Conservation (phyloP, 1,140 invertebrate species). For the Heterodera schachtii region DNA sequence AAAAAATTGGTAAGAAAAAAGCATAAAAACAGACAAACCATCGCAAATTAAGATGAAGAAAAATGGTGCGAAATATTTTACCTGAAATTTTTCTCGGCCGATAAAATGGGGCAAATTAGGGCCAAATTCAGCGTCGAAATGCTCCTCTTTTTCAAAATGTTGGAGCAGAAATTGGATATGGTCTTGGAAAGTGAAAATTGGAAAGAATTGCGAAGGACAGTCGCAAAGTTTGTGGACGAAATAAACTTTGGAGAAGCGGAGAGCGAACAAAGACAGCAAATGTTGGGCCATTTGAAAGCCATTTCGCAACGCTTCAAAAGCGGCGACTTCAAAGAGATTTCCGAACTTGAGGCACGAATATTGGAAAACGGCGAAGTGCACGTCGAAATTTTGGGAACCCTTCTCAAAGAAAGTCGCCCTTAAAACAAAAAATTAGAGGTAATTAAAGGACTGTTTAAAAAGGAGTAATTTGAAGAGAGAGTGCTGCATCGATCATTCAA, state of each 20-base stretch:
- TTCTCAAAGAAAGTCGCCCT: background rate
- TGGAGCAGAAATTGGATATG: background rate
- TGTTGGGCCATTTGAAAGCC: background rate
- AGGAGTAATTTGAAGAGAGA: background rate
- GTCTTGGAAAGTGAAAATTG: background rate
- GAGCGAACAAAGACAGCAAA: background rate
- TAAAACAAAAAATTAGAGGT: background rate
- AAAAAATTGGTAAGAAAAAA: background rate
- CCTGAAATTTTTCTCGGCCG: background rate
- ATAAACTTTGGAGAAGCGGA: background rate
- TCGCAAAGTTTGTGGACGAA: background rate
- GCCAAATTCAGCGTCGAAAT: background rate
- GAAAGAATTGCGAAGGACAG: background rate
- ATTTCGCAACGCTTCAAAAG: background rate
- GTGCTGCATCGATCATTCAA: too few species aligned
- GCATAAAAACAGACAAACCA: background rate
- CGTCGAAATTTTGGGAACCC: background rate
- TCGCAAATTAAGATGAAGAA: background rate
- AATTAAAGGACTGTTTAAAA: background rate
- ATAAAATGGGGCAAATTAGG: background rate
- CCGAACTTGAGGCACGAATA: background rate
- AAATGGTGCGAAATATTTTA: background rate
- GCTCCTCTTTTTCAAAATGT: background rate
- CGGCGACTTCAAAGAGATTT: background rate
- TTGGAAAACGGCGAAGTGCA: background rate